Base-by-base conservation (phyloP, 2,797 vertebrate species). In the Crypturellus tataupa region DNA sequence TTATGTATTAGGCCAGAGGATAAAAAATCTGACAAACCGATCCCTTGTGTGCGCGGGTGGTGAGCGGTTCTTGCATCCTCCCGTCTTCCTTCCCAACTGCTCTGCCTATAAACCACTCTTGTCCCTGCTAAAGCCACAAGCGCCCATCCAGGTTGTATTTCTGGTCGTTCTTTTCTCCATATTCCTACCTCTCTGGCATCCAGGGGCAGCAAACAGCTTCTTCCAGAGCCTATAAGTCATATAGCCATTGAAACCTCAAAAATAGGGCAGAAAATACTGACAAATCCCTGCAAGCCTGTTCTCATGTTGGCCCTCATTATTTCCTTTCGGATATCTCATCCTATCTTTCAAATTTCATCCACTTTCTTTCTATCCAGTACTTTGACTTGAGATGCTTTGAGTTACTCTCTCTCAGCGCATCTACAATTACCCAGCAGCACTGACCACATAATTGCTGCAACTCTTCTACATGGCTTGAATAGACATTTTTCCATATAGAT, bases 201-300 rank as follows among this genome's bases (percentile, higher is more conserved):
- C 47, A 9, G 72, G 10, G 72, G 39, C 20, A 56, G 16, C 27
- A 56, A 86, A 64, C 0, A 0, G 2, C 12, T 44, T 39, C 47
- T 70, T 33, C 18, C 29, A 58, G 25, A 55, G 18, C 33, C 35
- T 31, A 15, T 21, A 31, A 29, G 9, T 71, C 51, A 71, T 35
- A 40, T 49, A 55, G 29, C 31, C 10, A 1, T 0, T 7, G 2
- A 49, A 55, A 19, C 35, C 59, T 75, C 77, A 77, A 51, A 58
- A 90, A 29, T 46, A 40, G 6, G 11, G 1, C 9, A 2, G 0
- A 71, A 42, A 33, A 46, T 24, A 11, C 9, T 24, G 1, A n/a
- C 60, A 4, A 18, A 31, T 21, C 44, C 47, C 70, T 42, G 20
- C 14, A 84, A 24, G 60, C 12, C 49, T 75, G 6, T 40, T 56